Percentiles rank a stretch among this genome's conserved stretches.
phyloP scores from a whole-genome alignment of 92 coral and sea anemone genomes.

The Montipora capitata region DNA sequence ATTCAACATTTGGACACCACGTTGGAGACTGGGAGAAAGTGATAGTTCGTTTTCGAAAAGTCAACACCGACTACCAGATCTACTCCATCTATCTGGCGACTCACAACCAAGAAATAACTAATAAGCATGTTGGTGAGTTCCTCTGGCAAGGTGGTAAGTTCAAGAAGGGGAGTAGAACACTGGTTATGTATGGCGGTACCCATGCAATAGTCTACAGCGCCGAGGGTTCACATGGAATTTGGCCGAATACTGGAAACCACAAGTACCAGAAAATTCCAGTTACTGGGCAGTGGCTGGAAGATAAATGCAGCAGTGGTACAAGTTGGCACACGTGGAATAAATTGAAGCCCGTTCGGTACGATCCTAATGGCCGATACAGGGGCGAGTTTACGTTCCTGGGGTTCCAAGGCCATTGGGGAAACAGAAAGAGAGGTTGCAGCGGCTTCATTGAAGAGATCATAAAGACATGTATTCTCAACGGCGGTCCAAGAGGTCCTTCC shows the following conservation, averaged over 20 bases:
- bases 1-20: conserved; percentile 24
- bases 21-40: conserved; percentile 30
- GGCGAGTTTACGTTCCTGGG: conserved; percentile 17
- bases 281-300: not conserved
- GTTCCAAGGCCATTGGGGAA: conserved; percentile 7
- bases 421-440: not conserved
- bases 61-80: conserved; percentile 4
- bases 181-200: conserved; percentile 17
- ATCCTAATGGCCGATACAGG: not conserved
- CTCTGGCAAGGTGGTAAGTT: conserved; percentile 18
- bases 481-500: too few relatives aligned
- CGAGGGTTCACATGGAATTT: conserved; percentile 23
- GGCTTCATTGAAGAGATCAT: too few relatives aligned
- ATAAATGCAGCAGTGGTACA: not conserved
- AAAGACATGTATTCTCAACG: too few relatives aligned
- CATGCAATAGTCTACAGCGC: conserved; percentile 19
- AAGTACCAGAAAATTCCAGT: not conserved
- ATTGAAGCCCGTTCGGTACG: conserved; percentile 9
- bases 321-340: conserved; percentile 12
- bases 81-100: conserved; percentile 19
- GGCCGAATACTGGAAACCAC: conserved; percentile 15
- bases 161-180: conserved; percentile 4
- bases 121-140: conserved; percentile 9
- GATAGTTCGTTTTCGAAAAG: conserved; percentile 21
- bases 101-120: not conserved